Conservation (phyloP, 2,113 vertebrate species). For the Pampusana beccarii region DNA sequence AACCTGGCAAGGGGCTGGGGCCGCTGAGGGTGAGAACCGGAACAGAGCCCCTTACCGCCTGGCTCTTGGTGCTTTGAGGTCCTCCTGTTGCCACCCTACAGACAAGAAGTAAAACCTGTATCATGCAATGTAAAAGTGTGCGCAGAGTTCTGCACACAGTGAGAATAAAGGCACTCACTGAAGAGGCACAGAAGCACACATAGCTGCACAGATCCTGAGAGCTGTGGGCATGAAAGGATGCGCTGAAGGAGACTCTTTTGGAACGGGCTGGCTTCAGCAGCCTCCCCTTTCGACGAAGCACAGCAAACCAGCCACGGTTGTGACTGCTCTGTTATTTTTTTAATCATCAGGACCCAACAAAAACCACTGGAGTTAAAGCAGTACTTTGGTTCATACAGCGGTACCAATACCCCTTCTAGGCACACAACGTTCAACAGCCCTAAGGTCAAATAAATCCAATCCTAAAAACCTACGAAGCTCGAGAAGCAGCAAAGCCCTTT, state of each 20-base stretch:
- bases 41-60: not conserved
- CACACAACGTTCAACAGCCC: not conserved
- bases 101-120: not conserved
- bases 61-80: not conserved
- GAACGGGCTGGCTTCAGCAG: not conserved
- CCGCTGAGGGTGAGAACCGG: not conserved
- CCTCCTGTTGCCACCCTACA: not conserved
- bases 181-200: not conserved
- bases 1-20: not conserved
- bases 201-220: not conserved
- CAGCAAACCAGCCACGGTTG: not conserved
- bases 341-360: not conserved
- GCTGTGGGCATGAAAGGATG: not conserved
- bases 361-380: not conserved
- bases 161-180: not conserved
- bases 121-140: not conserved
- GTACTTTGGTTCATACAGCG: not conserved
- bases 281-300: not conserved
- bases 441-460: not conserved
- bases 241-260: not conserved
- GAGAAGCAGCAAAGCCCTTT: not conserved
- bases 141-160: rapidly evolving
- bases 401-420: not conserved
- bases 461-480: not conserved
- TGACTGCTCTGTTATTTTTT: not conserved